A percentile compares a stretch with the other conserved stretches of the same genome.
Evolutionary conservation across 2,797 vertebrate genomes (phyloP).

Genomic region (Xyrichtys novacula): DNA sequence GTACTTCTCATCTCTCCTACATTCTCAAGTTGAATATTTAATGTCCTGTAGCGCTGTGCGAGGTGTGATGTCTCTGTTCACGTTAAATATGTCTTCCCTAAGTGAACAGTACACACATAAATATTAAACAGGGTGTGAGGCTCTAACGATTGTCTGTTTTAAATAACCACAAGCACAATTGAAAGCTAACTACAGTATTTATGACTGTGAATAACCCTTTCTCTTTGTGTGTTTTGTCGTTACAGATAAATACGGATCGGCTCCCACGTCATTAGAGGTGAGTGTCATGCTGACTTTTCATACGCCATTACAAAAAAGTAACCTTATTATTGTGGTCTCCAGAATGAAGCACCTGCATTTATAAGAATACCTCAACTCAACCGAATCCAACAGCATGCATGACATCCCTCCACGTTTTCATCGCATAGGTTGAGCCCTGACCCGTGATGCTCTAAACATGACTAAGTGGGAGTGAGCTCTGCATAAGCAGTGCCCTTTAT

Average conservation of each 20-base stretch:
- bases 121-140: conserved; percentile 41
- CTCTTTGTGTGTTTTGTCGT: conserved; percentile 60
- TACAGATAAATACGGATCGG: conserved; percentile 74
- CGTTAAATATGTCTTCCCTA: conserved; percentile 5
- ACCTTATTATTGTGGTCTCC: too few species aligned
- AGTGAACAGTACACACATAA: conserved; percentile 12
- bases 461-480: conserved; percentile 20
- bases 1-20: not conserved
- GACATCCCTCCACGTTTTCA: not conserved
- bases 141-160: conserved; percentile 13
- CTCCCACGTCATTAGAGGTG: conserved; percentile 77
- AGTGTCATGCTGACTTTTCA: conserved; percentile 54
- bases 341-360: too few species aligned
- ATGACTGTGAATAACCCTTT: conserved; percentile 29
- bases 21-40: conserved; percentile 37
- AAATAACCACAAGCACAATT: conserved; percentile 9
- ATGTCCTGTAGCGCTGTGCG: conserved; percentile 17
- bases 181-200: conserved; percentile 3
- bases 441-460: conserved; percentile 9
- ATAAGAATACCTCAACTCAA: not conserved
- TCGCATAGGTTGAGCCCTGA: conserved; percentile 8
- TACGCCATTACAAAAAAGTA: not conserved
- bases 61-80: not conserved
- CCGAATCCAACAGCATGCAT: not conserved
- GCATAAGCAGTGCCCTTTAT: conserved; percentile 8